Evolutionary conservation across 1,140 invertebrate genomes (phyloP).

Genomic region (Stenopsyche tienmushanensis): DNA sequence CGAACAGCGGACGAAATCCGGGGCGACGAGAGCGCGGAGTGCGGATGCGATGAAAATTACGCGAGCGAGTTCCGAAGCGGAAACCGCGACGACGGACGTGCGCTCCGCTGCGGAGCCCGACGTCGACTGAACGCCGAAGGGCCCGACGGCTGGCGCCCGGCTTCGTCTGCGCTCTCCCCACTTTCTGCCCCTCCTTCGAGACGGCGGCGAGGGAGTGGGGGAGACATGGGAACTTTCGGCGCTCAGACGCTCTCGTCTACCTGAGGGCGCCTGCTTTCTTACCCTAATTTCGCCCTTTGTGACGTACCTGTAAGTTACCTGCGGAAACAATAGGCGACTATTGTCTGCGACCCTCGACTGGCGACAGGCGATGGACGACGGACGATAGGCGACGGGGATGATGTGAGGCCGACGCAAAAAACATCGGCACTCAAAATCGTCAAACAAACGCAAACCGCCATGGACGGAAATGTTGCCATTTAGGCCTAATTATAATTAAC

Average conservation of each 20-base stretch:
- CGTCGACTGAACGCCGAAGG: slow-evolving; percentile 7
- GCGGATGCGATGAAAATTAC: too few species aligned
- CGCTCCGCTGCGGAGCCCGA: background rate
- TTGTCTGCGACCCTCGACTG: too few species aligned
- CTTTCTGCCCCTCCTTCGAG: background rate
- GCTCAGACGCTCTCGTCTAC: background rate
- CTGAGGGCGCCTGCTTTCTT: slow-evolving; percentile 9
- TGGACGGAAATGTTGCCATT: too few species aligned
- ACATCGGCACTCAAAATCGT: too few species aligned
- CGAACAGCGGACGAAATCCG: too few species aligned
- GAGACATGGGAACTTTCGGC: background rate
- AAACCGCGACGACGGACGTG: background rate
- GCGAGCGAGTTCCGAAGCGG: background rate
- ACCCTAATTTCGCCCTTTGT: slow-evolving; percentile 17
- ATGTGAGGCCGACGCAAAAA: too few species aligned
- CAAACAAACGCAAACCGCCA: too few species aligned
- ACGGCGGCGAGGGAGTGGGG: background rate
- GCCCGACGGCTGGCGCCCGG: background rate
- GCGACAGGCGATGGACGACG: too few species aligned
- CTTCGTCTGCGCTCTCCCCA: background rate
- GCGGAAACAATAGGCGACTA: background rate
- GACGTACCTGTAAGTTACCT: slow-evolving; percentile 1
- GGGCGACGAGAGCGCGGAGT: too few species aligned
- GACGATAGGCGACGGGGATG: too few species aligned
- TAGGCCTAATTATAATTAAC: too few species aligned